Conservation (phyloP, 2,797 vertebrate species). For the Hydrolagus colliei region DNA sequence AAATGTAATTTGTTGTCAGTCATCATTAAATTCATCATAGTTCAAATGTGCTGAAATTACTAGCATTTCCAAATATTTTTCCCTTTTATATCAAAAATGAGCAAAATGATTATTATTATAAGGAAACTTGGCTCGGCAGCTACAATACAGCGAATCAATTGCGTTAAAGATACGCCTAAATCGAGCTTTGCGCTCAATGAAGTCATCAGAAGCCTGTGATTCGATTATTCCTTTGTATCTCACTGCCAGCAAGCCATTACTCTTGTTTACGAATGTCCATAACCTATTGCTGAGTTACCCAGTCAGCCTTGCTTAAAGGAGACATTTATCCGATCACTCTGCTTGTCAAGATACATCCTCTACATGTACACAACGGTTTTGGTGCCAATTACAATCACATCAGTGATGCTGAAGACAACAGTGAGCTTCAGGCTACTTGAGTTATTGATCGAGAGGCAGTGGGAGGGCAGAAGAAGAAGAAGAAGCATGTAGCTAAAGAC, state of each 20-base stretch:
- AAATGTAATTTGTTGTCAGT: not conserved
- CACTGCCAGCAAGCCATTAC: not conserved
- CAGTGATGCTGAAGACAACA: not conserved
- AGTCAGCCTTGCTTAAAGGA: not conserved
- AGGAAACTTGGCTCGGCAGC: not conserved
- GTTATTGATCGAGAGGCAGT: not conserved
- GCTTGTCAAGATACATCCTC: not conserved
- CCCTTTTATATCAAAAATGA: not conserved
- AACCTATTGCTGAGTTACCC: not conserved
- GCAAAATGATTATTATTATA: not conserved
- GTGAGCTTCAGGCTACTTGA: not conserved
- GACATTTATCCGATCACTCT: conserved; percentile 16
- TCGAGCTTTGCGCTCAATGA: not conserved
- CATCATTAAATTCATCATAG: not conserved
- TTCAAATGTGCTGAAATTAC: too few species aligned
- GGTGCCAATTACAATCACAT: not conserved
- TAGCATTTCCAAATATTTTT: not conserved
- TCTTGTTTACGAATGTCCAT: not conserved
- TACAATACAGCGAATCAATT: not conserved
- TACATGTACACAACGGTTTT: not conserved
- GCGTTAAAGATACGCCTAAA: not conserved
- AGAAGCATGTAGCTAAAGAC: not conserved
- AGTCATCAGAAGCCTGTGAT: not conserved
- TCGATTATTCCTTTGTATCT: conserved; percentile 9
- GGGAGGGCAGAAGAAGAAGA: too few species aligned